Conservation (phyloP, 2,797 vertebrate species). For the Enteromius treurensis region DNA sequence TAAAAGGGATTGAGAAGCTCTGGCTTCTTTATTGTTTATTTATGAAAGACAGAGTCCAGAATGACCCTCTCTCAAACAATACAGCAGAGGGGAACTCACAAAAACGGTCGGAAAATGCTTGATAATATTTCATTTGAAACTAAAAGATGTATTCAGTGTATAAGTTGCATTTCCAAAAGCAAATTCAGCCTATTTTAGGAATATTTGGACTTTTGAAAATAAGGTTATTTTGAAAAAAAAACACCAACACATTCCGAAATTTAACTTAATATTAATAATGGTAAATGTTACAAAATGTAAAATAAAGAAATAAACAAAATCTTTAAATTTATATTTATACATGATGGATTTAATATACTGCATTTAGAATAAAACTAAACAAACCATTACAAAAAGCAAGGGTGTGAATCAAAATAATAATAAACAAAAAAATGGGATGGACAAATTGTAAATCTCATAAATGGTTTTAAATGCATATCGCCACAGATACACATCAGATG, state of each 20-base stretch:
- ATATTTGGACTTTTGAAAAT: neutral
- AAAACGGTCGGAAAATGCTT: neutral
- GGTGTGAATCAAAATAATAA: neutral
- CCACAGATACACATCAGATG: neutral
- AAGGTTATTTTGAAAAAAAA: neutral
- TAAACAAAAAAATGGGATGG: neutral
- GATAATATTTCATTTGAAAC: neutral
- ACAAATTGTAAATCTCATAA: neutral
- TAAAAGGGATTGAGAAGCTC: conserved; percentile 34
- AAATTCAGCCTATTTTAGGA: neutral
- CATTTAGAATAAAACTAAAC: neutral
- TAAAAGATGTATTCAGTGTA: neutral
- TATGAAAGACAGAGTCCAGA: conserved; percentile 51
- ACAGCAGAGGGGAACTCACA: neutral
- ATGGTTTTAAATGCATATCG: neutral
- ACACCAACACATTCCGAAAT: neutral
- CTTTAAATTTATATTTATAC: neutral
- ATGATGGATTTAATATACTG: neutral
- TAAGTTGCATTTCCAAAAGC: neutral
- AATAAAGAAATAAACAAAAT: neutral
- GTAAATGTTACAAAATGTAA: too few relatives aligned
- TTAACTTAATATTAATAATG: neutral
- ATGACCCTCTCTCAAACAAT: conserved; percentile 16
- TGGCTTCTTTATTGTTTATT: conserved; percentile 52
- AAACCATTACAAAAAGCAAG: neutral